Evolutionary conservation across 2,888 invertebrate species (phyloP).

Genomic region (Tyria jacobaeae): DNA sequence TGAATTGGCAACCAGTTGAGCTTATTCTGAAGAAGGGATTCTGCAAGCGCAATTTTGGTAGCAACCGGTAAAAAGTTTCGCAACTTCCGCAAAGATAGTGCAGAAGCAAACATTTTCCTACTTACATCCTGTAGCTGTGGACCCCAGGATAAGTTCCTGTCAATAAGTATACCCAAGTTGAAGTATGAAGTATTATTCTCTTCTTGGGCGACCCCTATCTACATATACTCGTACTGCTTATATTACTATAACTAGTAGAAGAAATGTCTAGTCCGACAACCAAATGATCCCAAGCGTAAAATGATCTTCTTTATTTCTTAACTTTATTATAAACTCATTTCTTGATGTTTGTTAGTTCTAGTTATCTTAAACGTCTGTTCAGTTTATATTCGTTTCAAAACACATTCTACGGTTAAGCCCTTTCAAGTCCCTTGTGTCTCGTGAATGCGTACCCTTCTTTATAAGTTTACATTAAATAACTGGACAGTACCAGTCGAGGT

Average conservation of each 20-base stretch:
- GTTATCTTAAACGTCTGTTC: background rate
- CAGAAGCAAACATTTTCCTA: too few species aligned
- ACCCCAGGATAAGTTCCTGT: too few species aligned
- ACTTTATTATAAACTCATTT: background rate
- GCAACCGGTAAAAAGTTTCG: too few species aligned
- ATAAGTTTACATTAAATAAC: slow-evolving; percentile 20
- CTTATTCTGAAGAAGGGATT: too few species aligned
- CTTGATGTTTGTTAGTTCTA: background rate
- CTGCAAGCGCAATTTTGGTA: too few species aligned
- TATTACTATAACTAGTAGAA: background rate
- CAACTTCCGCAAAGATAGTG: too few species aligned
- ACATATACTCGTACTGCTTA: background rate
- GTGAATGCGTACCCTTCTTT: slow-evolving; percentile 5
- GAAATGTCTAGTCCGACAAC: background rate
- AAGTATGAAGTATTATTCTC: slow-evolving; percentile 25
- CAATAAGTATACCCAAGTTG: too few species aligned
- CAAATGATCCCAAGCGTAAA: background rate
- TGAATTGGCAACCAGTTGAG: too few species aligned
- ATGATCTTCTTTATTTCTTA: background rate
- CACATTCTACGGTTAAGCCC: slow-evolving; percentile 14
- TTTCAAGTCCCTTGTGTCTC: slow-evolving; percentile 5
- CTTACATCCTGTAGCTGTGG: too few species aligned
- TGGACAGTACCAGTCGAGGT: slow-evolving; percentile 7
- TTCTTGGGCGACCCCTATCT: background rate
- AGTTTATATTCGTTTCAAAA: slow-evolving; percentile 6